Conservation (phyloP, 92 coral and sea anemone species). For the Actinostola sp. region DNA sequence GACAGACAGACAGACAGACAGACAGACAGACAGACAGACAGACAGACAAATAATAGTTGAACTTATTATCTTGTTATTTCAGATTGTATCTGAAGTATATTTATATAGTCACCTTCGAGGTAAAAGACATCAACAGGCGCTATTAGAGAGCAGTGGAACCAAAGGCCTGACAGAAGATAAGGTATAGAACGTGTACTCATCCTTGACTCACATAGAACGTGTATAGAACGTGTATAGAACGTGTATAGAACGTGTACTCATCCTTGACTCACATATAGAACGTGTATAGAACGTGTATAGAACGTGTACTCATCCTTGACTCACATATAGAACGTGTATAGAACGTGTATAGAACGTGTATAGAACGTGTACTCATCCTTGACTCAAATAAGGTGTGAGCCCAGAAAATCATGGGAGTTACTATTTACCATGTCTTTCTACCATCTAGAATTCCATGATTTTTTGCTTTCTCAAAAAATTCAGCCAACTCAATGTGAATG, state of each 20-base stretch:
- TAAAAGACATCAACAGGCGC: slow-evolving; percentile 81
- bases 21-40: background rate
- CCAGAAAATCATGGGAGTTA: no score
- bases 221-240: background rate
- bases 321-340: background rate
- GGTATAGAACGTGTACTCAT: slow-evolving; percentile 25
- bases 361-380: no score
- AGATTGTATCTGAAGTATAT: slow-evolving; percentile 97
- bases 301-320: background rate
- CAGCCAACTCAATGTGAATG: no score
- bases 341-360: background rate
- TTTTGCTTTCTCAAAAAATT: no score
- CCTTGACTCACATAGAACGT: no score
- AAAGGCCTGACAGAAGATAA: slow-evolving; percentile 74
- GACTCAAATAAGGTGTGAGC: no score
- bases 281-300: no score
- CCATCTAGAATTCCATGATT: no score
- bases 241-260: no score
- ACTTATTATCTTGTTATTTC: background rate
- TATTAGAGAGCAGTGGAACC: slow-evolving; percentile 67
- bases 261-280: no score
- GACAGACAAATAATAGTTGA: background rate
- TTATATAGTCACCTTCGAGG: slow-evolving; percentile 95
- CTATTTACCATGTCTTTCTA: no score
- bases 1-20: no score